These are phyloP conservation scores for Silurus asotus DNA, from an alignment of 2,113 vertebrate species.

Conservation along the genomic window DNA sequence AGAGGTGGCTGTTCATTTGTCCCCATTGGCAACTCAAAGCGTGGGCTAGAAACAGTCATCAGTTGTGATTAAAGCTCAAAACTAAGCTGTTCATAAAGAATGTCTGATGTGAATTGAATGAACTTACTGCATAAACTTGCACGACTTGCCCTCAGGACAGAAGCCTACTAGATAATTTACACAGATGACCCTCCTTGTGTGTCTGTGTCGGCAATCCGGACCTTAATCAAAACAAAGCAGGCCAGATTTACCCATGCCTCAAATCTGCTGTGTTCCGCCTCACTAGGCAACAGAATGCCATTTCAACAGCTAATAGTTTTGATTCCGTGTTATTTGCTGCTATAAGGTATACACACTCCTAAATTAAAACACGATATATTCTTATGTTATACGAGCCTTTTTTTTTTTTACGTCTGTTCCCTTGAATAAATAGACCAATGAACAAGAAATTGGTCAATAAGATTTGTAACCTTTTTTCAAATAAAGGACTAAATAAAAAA, in stretches of 20 bases:
- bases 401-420: background rate
- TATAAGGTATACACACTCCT: background rate
- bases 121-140: constrained; percentile 99
- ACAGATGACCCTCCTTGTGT: constrained; percentile 96
- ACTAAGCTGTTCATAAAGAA: background rate
- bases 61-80: background rate
- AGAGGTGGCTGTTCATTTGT: constrained; percentile 92
- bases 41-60: constrained; percentile 75
- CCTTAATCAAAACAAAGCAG: constrained; percentile 70
- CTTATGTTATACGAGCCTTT: background rate
- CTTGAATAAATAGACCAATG: background rate
- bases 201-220: constrained; percentile 94
- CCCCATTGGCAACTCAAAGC: constrained; percentile 98
- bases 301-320: background rate
- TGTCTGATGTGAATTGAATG: background rate
- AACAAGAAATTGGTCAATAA: background rate
- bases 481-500: background rate
- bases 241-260: background rate
- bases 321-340: background rate
- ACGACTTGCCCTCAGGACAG: constrained; percentile 92
- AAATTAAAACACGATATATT: background rate
- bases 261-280: background rate
- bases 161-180: constrained; percentile 99
- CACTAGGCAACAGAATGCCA: background rate
- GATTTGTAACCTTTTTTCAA: background rate